Evolutionary conservation across 2,113 vertebrate species (phyloP), one percentile per base, ranked within the genome.

Genomic region (Edolisoma coerulescens): DNA sequence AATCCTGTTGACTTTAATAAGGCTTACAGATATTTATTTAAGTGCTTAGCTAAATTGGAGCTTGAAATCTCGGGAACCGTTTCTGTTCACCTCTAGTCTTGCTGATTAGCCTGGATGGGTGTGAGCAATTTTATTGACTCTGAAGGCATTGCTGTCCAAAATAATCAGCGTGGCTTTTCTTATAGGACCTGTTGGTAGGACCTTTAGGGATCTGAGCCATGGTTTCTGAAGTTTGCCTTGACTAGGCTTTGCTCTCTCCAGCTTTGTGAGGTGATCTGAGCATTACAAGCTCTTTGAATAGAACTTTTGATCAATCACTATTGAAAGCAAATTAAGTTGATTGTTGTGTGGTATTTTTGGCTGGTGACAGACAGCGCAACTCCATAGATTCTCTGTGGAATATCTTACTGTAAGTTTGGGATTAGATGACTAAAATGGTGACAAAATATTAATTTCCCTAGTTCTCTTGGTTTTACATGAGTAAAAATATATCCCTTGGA

Each of bases 1-100:
- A 70, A 90, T 80, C 60, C 52, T 32, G 20, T 54, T 90, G 93
- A 87, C 83, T 93, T 90, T 86, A 93, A 90, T 90, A 81, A 84
- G 68, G 47, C 35, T 81, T 70, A 74, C 47, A 44, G 7, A 7
- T 85, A 84, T 59, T 94, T 84, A 75, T 84, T 74, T 45, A 90
- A 90, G 56, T 71, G 39, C 76, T 90, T 84, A 71, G 64, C 35
- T 90, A 69, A 84, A 81, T 93, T 70, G 75, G 69, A 71, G 35
- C 42, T 87, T 89, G 64, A 78, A 77, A 74, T 81, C 64, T 81
- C 30, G 63, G 56, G n/a, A 84, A 61, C 32, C 21, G 11, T 37
- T 89, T 93, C 60, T 42, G 5, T 77, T 91, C 50, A 32, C 16
- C 28, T 71, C 24, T 75, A 5, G 22, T 56, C 37, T 73, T 76